phyloP scores from a whole-genome alignment of 2,888 invertebrate genomes.

The Phaedon cochleariae region DNA sequence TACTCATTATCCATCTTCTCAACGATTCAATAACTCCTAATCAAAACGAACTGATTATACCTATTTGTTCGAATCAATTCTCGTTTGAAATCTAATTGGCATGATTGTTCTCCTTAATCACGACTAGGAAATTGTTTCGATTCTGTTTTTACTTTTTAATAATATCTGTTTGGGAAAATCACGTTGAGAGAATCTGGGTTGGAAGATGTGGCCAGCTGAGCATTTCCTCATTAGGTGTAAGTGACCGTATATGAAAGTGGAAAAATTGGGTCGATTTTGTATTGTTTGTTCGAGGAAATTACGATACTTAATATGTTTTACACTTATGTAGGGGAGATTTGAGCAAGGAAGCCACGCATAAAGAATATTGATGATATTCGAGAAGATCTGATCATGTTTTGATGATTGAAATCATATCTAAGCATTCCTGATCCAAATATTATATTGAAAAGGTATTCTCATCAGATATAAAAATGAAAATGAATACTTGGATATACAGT shows the following conservation, averaged over 20 bases:
- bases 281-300: neutral
- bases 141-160: conserved; percentile 32
- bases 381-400: too few species aligned
- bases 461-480: too few species aligned
- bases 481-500: too few species aligned
- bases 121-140: conserved; percentile 26
- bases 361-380: too few species aligned
- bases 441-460: too few species aligned
- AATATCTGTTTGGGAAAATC: conserved; percentile 5
- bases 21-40: too few species aligned
- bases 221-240: conserved; percentile 16
- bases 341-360: too few species aligned
- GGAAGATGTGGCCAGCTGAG: conserved; percentile 15
- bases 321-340: too few species aligned
- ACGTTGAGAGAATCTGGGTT: conserved; percentile 5
- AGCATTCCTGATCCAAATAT: too few species aligned
- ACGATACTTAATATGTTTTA: too few species aligned
- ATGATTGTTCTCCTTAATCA: conserved; percentile 23
- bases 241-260: conserved; percentile 15
- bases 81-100: conserved; percentile 33
- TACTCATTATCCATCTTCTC: too few species aligned
- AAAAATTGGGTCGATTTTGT: conserved; percentile 5
- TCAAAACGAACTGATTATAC: neutral
- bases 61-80: conserved; percentile 28
- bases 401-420: too few species aligned